These are phyloP conservation scores for Scophthalmus maximus DNA, from an alignment of 2,113 vertebrate genomes.

Conservation along the genomic window DNA sequence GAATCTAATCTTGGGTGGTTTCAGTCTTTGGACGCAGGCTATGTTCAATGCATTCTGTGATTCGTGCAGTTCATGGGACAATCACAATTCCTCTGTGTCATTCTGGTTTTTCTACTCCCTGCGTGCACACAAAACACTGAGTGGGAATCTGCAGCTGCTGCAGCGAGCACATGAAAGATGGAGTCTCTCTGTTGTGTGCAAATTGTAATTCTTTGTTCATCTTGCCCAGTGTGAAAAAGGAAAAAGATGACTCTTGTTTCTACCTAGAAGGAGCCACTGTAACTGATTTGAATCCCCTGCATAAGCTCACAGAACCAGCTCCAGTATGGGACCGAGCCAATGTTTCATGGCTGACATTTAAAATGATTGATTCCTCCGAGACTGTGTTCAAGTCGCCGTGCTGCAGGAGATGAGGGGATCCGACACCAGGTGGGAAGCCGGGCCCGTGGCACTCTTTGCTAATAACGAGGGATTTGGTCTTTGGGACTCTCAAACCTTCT, in stretches of 20 bases:
- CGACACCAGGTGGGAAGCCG: constrained; percentile 19
- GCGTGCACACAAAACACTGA: too few relatives aligned
- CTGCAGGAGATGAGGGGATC: constrained; percentile 28
- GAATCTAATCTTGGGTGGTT: too few relatives aligned
- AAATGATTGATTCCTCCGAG: constrained; percentile 52
- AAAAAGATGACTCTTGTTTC: background rate
- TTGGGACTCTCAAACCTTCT: constrained; percentile 40
- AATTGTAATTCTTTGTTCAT: background rate
- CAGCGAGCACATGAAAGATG: too few relatives aligned
- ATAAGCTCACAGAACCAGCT: constrained; percentile 8
- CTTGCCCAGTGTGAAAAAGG: background rate
- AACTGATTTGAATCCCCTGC: background rate
- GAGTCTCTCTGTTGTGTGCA: background rate
- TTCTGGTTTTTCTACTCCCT: too few relatives aligned
- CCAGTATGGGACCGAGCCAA: constrained; percentile 18
- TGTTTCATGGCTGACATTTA: constrained; percentile 69
- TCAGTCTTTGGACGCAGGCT: too few relatives aligned
- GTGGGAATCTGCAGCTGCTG: too few relatives aligned
- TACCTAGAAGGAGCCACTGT: background rate
- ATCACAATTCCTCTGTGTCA: too few relatives aligned
- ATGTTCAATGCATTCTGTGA: too few relatives aligned
- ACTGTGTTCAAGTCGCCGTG: background rate
- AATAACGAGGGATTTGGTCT: constrained; percentile 48
- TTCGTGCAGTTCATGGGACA: too few relatives aligned
- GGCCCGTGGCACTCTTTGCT: constrained; percentile 11